phyloP scores from a whole-genome alignment of 2,888 invertebrate genomes.

The Eulithis prunata region DNA sequence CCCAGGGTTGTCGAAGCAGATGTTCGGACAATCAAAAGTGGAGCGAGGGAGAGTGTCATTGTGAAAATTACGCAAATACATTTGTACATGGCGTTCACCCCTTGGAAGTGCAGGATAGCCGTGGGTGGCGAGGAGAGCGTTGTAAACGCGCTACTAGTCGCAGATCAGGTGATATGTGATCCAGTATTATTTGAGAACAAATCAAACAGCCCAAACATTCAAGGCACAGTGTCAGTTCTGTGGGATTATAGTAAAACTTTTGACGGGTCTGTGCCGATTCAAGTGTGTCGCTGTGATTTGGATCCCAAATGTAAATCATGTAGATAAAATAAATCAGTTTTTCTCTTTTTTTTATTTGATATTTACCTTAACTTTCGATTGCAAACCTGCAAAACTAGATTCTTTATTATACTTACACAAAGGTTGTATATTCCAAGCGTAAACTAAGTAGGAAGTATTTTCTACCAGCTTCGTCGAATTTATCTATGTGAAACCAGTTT shows the following conservation, averaged over 20 bases:
- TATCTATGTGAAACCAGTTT: constrained; percentile 44
- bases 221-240: constrained; percentile 60
- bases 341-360: neutral
- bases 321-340: constrained; percentile 36
- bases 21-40: constrained; percentile 57
- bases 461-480: constrained; percentile 26
- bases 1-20: constrained; percentile 61
- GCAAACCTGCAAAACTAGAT: constrained; percentile 15
- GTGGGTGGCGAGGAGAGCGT: constrained; percentile 51
- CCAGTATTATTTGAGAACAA: constrained; percentile 59
- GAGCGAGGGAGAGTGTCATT: constrained; percentile 54
- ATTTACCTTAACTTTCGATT: constrained; percentile 15
- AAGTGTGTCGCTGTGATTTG: constrained; percentile 67
- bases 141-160: constrained; percentile 56
- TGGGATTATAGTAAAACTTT: constrained; percentile 69
- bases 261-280: constrained; percentile 61
- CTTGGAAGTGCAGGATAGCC: constrained; percentile 66
- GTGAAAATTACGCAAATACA: constrained; percentile 72
- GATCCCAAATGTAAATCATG: constrained; percentile 59
- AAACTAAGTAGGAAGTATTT: too few species aligned
- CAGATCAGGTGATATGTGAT: constrained; percentile 64
- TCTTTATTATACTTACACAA: neutral
- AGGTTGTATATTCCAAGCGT: too few species aligned
- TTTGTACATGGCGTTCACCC: constrained; percentile 72
- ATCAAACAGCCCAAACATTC: constrained; percentile 50